phyloP scores from a whole-genome alignment of 2,797 vertebrate species.

The Tiaroga cobitis region DNA sequence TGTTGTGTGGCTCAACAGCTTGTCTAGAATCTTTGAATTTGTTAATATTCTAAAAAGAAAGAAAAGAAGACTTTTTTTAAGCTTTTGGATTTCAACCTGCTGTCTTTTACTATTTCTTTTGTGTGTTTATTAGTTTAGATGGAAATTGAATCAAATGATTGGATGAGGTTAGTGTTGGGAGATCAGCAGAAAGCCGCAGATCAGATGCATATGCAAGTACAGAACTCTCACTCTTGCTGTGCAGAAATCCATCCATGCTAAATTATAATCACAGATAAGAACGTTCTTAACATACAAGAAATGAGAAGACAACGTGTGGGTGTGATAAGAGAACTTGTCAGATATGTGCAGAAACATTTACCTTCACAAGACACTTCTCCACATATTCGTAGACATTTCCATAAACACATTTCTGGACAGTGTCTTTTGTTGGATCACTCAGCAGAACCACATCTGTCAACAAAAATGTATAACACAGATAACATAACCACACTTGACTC shows the following conservation, averaged over 20 bases:
- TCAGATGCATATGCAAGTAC: background rate
- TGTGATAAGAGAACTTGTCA: slow-evolving; percentile 14
- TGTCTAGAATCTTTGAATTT: background rate
- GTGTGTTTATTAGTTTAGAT: background rate
- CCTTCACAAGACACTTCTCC: background rate
- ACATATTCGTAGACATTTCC: background rate
- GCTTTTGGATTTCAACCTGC: background rate
- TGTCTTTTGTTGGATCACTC: slow-evolving; percentile 23
- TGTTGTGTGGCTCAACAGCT: too few species aligned
- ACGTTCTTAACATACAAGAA: background rate
- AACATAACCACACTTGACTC: background rate
- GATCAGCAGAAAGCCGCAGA: background rate
- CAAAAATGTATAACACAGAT: slow-evolving; percentile 17
- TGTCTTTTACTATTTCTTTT: slow-evolving; percentile 1
- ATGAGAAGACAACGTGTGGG: background rate
- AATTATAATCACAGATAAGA: slow-evolving; percentile 3
- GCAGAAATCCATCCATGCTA: background rate
- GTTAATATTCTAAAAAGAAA: background rate
- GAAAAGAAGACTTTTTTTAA: background rate
- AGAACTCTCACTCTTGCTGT: slow-evolving; percentile 8
- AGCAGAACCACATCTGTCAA: slow-evolving; percentile 14
- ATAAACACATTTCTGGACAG: background rate
- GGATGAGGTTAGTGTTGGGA: background rate
- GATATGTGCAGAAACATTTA: slow-evolving; percentile 17
- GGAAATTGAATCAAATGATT: background rate